Conservation (phyloP, 2,888 invertebrate genomes). For the Notodonta dromedarius region DNA sequence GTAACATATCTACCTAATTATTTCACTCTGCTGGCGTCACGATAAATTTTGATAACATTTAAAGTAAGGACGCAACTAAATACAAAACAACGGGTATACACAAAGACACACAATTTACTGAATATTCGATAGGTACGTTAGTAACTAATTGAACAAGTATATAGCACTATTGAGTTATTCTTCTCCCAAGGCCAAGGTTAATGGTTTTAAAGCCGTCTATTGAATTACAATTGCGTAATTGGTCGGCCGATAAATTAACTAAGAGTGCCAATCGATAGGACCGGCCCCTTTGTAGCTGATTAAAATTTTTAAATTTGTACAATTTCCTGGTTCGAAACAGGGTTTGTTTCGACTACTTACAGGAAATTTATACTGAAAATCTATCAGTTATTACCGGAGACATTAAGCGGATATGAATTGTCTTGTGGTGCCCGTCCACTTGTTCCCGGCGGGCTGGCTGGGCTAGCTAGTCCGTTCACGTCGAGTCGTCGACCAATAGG, state of each 20-base stretch:
- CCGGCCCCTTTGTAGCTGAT: constrained; percentile 13
- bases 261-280: constrained; percentile 17
- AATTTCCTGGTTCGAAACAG: constrained; percentile 11
- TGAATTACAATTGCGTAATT: constrained; percentile 40
- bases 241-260: constrained; percentile 21
- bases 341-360: neutral
- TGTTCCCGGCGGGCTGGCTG: too few relatives aligned
- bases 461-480: too few relatives aligned
- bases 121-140: constrained; percentile 9
- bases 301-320: constrained; percentile 7
- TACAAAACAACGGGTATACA: neutral
- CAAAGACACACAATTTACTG: neutral
- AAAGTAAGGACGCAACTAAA: too few relatives aligned
- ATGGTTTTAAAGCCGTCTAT: constrained; percentile 26
- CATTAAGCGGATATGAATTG: too few relatives aligned
- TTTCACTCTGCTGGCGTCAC: too few relatives aligned
- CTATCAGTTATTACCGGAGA: too few relatives aligned
- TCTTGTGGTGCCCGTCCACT: too few relatives aligned
- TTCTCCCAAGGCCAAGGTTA: constrained; percentile 33
- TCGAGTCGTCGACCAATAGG: too few relatives aligned
- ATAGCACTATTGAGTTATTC: constrained; percentile 16
- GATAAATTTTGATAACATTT: too few relatives aligned
- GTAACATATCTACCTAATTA: too few relatives aligned
- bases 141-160: constrained; percentile 19
- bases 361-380: neutral